Percentiles rank a stretch among this genome's conserved stretches.
Evolutionary conservation across 2,797 vertebrate species (phyloP).

Genomic region (Mus spretus): DNA sequence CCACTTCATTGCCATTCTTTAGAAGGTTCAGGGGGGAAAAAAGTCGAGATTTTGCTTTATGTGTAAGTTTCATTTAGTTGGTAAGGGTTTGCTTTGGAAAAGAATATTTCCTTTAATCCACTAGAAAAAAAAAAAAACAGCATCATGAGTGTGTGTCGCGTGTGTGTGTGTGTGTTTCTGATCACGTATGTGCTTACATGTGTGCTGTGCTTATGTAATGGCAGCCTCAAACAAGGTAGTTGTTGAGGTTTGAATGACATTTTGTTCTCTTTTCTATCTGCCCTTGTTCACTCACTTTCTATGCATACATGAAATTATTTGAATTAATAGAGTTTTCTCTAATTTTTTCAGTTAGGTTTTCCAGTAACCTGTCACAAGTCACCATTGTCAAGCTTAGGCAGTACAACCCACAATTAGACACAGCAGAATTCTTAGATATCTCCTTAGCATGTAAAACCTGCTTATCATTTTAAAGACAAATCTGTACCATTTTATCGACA

Average conservation of each 20-base stretch:
- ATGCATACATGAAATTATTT: background rate
- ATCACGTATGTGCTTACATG: background rate
- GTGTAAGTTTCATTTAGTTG: slow-evolving; percentile 20
- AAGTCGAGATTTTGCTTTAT: slow-evolving; percentile 1
- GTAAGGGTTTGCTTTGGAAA: background rate
- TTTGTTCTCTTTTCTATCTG: background rate
- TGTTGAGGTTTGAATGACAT: background rate
- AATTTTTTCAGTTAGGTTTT: slow-evolving; percentile 18
- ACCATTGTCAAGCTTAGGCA: background rate
- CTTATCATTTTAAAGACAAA: background rate
- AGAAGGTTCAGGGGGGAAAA: background rate
- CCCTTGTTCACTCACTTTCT: background rate
- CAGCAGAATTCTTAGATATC: background rate
- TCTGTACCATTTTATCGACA: background rate
- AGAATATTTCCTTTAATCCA: background rate
- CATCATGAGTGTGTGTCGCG: background rate
- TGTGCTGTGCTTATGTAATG: background rate
- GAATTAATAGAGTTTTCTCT: background rate
- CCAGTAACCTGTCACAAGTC: background rate
- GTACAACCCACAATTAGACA: background rate
- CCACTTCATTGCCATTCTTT: slow-evolving; percentile 13
- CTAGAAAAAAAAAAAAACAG: no score
- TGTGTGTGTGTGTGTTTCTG: background rate
- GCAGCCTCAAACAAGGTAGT: background rate
- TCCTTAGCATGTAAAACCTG: background rate